Base-by-base conservation (phyloP, 2,888 invertebrate genomes). In the Prenolepis imparis region DNA sequence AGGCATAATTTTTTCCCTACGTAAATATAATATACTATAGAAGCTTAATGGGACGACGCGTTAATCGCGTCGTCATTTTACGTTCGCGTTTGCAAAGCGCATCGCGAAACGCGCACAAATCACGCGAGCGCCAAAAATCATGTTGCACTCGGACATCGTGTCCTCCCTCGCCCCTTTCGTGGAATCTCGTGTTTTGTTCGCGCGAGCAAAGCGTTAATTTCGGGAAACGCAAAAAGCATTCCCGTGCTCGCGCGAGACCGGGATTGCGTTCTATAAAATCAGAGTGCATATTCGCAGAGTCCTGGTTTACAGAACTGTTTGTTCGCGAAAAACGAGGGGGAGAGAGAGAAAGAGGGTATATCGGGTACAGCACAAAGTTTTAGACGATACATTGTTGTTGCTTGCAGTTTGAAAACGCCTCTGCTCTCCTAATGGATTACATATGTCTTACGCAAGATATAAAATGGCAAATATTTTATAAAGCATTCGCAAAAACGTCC, bases 251-350 rank as follows among this genome's bases (percentile, higher is more conserved):
- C 24, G 8, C 52, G 52, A 28, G 28, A 28, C 28, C 57, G 57
- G 36, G 48, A 84, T 84, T 84, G 78, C 74, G 41, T 74, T 78
- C 83, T 64, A 70, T 82, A 48, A 83, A 82, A 82, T 81, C 66
- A 66, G 81, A 59, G 75, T 57, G 73, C 41, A 18, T 48, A 77
- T 21, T n/a, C 48, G 39, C 41, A 3, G 28, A 28, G 72, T 12
- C 18, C 70, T 32, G 77, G 24, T 80, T 80, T 80, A 72, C 81
- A 63, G 78, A 82, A 41, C 48, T 80, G 59, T 64, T 68, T 64
- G 70, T 44, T n/a, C 78, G 18, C 59, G 78, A 64, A 73, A 82
- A 64, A 63, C 63, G 41, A 28, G 18, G 67, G 12, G 21, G 9
- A 0, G 48, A 15, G 32, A 28, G 28, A 32, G 52, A 48, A 32